A percentile compares a stretch with the other conserved stretches of the same genome.
phyloP scores from a whole-genome alignment of 2,888 invertebrate genomes.

The Pheosia tremula region DNA sequence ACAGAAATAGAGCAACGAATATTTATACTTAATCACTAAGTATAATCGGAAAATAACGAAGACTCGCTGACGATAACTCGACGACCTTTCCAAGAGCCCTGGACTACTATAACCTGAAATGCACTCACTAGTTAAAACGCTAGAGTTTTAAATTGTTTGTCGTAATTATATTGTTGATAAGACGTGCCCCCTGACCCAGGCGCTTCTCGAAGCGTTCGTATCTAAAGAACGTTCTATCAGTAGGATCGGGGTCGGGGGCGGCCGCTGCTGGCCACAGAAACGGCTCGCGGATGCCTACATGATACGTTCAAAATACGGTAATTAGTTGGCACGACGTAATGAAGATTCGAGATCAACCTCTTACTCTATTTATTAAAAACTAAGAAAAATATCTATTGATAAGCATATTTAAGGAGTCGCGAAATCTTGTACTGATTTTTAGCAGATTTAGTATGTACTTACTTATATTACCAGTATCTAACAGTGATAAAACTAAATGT shows the following conservation, averaged over 20 bases:
- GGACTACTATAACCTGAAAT: slow-evolving; percentile 9
- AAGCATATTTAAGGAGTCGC: too few relatives aligned
- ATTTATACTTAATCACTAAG: slow-evolving; percentile 59
- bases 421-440: too few relatives aligned
- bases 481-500: too few relatives aligned
- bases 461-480: too few relatives aligned
- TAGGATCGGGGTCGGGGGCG: slow-evolving; percentile 31
- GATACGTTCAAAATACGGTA: neutral
- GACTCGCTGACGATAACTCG: slow-evolving; percentile 54
- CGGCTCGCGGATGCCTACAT: neutral
- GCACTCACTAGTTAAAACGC: neutral
- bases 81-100: slow-evolving; percentile 45
- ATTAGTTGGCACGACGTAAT: neutral
- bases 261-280: slow-evolving; percentile 18
- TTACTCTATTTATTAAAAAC: too few relatives aligned
- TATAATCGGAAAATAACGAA: slow-evolving; percentile 74
- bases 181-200: slow-evolving; percentile 52
- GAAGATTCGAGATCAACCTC: too few relatives aligned
- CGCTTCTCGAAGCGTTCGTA: slow-evolving; percentile 45
- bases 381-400: too few relatives aligned
- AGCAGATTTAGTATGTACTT: too few relatives aligned
- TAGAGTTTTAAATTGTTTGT: slow-evolving; percentile 24
- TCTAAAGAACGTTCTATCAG: slow-evolving; percentile 54
- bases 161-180: slow-evolving; percentile 42
- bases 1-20: slow-evolving; percentile 53